Base-by-base conservation (phyloP, 2,797 vertebrate species). In the Sternotherus odoratus region DNA sequence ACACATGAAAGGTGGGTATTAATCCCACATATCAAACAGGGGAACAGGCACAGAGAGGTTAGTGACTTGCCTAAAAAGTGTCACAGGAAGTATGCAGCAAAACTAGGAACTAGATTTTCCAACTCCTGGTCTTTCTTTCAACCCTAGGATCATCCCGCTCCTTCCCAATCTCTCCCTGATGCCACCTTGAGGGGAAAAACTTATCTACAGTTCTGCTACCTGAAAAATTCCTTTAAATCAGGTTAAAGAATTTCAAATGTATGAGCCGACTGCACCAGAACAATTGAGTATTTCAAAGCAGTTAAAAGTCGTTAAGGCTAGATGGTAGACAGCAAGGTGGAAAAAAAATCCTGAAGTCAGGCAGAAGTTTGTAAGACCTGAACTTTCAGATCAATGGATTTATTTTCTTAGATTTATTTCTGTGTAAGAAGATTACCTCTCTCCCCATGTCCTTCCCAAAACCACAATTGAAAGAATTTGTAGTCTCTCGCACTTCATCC, bases 1-100 rank as follows among this genome's bases (percentile, higher is more conserved):
- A 69, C 66, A 69, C 5, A 21, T 39, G 19, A 24, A 21, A 69
- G 17, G 3, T 69, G 66, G 10, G n/a, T n/a, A 94, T 85, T 94
- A 96, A 92, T 86, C 89, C 75, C 80, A 85, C 91, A 94, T 96
- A 94, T 87, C 94, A 95, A 95, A 85, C 93, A 95, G 96, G 95
- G 95, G 95, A 97, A 94, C 1, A 77, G 19, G 63, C 19, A 36
- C n/a, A 69, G n/a, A 39, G 36, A 39, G 87, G 95, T 95, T 88
- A 96, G 96, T 94, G 92, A 87, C 77, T 95, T 88, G 94, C 94
- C 96, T 92, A 94, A 97, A 94, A 97, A 89, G 19, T 0, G 0
- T 92, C 92, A 17, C 94, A 95, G 89, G 94, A 93, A 90, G 50
- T 1, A 0, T 54, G n/a, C 84, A 93, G 28, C 26, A 75, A 89